These are phyloP conservation scores for Gila robusta DNA, from an alignment of 2,797 vertebrate genomes.

Conservation along the genomic window DNA sequence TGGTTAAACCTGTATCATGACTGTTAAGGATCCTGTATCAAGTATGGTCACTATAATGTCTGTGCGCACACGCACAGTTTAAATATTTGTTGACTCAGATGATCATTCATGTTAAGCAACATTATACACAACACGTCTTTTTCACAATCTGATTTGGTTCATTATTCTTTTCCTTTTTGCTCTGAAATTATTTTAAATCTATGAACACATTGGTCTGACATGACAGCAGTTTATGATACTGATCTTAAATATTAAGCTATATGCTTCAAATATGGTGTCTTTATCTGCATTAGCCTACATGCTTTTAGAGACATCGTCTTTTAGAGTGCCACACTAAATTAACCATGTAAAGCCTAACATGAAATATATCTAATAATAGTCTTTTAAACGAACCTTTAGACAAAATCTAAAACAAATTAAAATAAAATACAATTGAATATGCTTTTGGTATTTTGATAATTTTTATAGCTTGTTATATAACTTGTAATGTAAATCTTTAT, in stretches of 20 bases:
- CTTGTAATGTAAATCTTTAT: neutral
- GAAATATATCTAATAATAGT: neutral
- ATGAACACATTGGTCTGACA: neutral
- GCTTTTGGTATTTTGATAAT: neutral
- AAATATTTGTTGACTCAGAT: neutral
- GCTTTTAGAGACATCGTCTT: neutral
- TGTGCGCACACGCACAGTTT: neutral
- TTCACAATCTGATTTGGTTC: neutral
- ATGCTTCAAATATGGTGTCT: neutral
- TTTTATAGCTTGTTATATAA: neutral
- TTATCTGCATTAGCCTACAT: neutral
- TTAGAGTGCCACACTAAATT: neutral
- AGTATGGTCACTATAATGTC: slow-evolving; percentile 5
- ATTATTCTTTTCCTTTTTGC: neutral
- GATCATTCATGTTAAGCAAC: neutral
- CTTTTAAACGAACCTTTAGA: neutral
- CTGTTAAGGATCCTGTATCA: slow-evolving; percentile 6
- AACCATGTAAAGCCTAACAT: neutral
- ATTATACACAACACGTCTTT: neutral
- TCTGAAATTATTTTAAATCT: neutral
- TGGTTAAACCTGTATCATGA: neutral
- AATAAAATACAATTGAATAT: neutral
- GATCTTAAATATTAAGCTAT: neutral
- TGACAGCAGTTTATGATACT: neutral
- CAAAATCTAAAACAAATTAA: neutral